Evolutionary conservation across 1,140 invertebrate genomes (phyloP), one percentile per base, ranked within the genome.

Genomic region (Drosophila watanabei): DNA sequence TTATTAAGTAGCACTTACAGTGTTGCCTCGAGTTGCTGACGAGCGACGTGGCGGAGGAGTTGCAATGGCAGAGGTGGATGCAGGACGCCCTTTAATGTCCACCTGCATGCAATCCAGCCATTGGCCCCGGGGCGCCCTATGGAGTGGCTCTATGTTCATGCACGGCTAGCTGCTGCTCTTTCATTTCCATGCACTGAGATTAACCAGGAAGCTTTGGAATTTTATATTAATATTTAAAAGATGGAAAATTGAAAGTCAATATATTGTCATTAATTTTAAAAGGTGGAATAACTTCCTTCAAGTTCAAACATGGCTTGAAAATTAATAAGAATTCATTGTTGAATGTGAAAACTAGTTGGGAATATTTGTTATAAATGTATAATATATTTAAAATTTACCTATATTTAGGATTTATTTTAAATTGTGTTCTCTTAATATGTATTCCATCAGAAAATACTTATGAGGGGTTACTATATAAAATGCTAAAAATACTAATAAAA

Each of bases 51-150:
- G 46, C 16, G 13, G n/a, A 18, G 45, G 18, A 24, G 52, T 18
- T 24, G 66, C 60, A 56, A 14, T 24, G 18, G 18, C 33, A 7
- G 59, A 45, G 48, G 35, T 46, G 68, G 68, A 56, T 71, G 68
- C 68, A 71, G 68, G 56, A 65, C 71, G 61, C 61, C 70, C 72
- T 75, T 84, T 73, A 84, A 49, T 49, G 78, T 80, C 66, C 77
- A 63, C 78, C 79, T 77, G 82, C 82, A 84, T 84, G 82, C 82
- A 85, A 84, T 76, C 48, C 54, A 71, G 79, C 66, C 82, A 85
- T 84, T 84, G 49, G 81, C 82, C 82, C 61, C 66, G 37, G 11
- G 70, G 65, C 49, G 82, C 52, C 82, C 68, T 51, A 33, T 75
- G 41, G 59, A 80, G 77, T 78, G 60, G 73, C 70, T 72, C 35